Evolutionary conservation across 1,140 invertebrate species (phyloP).

Genomic region (Mesaphorura yosii): DNA sequence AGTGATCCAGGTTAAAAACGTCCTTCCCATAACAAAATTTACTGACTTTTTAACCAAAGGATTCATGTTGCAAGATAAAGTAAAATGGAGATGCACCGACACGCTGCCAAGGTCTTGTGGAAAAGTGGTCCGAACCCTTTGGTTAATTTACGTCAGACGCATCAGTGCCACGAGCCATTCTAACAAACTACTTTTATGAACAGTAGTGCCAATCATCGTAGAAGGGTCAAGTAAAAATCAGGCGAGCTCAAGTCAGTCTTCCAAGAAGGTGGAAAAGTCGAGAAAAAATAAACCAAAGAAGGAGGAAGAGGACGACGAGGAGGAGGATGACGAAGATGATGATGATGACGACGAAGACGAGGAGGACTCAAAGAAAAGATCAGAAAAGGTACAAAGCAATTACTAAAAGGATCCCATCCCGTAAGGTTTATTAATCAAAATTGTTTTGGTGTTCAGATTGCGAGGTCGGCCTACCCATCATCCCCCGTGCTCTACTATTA

Average conservation of each 20-base stretch:
- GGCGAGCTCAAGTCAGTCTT: not conserved
- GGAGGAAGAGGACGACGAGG: constrained; percentile 25
- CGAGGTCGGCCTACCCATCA: constrained; percentile 11
- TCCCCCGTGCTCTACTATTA: constrained; percentile 29
- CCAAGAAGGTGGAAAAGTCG: constrained; percentile 6
- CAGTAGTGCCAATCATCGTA: constrained; percentile 30
- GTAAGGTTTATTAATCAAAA: too few relatives aligned
- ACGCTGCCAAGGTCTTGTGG: too few relatives aligned
- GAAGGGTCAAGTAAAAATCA: constrained; percentile 12
- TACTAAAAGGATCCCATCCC: too few relatives aligned
- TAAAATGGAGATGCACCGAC: too few relatives aligned
- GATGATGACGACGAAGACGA: constrained; percentile 30
- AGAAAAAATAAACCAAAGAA: constrained; percentile 20
- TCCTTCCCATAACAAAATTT: not conserved
- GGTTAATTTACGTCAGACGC: too few relatives aligned
- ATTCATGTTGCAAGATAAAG: too few relatives aligned
- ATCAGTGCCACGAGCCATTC: too few relatives aligned
- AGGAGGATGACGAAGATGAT: constrained; percentile 30
- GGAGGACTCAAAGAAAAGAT: constrained; percentile 19
- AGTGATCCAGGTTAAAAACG: constrained; percentile 15
- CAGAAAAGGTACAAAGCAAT: constrained; percentile 28
- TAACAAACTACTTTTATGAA: too few relatives aligned
- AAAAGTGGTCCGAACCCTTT: too few relatives aligned
- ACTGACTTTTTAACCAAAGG: too few relatives aligned
- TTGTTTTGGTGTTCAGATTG: too few relatives aligned